phyloP scores from a whole-genome alignment of 2,113 vertebrate species.

The Globicephala melas region DNA sequence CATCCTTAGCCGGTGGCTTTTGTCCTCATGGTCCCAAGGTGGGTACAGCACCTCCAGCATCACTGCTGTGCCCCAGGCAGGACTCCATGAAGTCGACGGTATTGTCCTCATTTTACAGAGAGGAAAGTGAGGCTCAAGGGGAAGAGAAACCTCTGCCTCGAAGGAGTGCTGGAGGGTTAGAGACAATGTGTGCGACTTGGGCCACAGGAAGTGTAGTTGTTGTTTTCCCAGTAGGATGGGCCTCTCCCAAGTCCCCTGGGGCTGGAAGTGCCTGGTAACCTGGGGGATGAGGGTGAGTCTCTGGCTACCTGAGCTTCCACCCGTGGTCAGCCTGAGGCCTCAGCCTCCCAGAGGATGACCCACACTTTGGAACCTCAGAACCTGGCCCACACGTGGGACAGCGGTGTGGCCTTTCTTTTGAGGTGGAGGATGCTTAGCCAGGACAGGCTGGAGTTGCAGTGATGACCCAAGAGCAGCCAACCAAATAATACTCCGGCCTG shows the following conservation, averaged over 20 bases:
- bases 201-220: rapidly evolving
- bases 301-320: neutral
- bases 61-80: neutral
- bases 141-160: neutral
- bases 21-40: neutral
- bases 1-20: neutral
- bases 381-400: rapidly evolving
- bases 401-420: neutral
- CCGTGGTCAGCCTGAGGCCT: neutral
- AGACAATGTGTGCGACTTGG: rapidly evolving
- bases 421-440: neutral
- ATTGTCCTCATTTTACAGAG: neutral
- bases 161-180: neutral
- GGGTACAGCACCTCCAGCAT: neutral
- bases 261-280: neutral
- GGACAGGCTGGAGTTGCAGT: neutral
- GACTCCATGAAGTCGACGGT: neutral
- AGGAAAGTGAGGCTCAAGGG: neutral
- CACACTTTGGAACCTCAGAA: neutral
- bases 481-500: neutral
- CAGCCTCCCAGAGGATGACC: neutral
- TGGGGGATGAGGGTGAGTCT: neutral
- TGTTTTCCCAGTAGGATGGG: neutral
- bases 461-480: neutral
- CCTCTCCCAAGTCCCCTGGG: neutral